These are phyloP conservation scores for Engraulis encrasicolus DNA, from an alignment of 2,113 vertebrate genomes.

Conservation along the genomic window DNA sequence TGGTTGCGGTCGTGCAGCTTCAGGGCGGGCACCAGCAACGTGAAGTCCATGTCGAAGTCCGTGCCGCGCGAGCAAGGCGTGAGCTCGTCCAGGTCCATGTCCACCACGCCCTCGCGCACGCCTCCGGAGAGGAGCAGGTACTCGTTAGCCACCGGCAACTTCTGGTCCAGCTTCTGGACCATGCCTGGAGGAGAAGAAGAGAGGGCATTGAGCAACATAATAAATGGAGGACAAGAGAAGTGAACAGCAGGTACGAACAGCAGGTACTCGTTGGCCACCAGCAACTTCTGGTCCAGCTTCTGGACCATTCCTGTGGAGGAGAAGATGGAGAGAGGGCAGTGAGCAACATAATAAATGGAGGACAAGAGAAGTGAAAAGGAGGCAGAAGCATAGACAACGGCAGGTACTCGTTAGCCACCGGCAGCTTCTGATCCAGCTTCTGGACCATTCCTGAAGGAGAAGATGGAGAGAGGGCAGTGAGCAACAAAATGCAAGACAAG, in stretches of 20 bases:
- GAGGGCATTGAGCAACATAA: no score
- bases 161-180: slow-evolving; percentile 98
- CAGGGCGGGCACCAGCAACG: slow-evolving; percentile 91
- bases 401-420: slow-evolving; percentile 96
- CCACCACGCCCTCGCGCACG: slow-evolving; percentile 94
- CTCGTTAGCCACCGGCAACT: slow-evolving; percentile 96
- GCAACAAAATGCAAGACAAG: no score
- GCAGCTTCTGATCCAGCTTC: slow-evolving; percentile 97
- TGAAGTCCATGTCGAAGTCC: slow-evolving; percentile 98
- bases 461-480: no score
- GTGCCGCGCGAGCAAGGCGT: slow-evolving; percentile 89
- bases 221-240: no score
- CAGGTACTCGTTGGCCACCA: no score
- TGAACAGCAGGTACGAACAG: no score
- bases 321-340: no score
- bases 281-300: no score
- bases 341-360: no score
- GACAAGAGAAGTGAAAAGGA: no score
- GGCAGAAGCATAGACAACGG: no score
- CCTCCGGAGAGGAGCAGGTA: slow-evolving; percentile 93
- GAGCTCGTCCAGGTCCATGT: slow-evolving; percentile 93
- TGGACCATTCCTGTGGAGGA: no score
- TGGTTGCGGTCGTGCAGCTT: slow-evolving; percentile 98
- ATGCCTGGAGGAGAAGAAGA: slow-evolving; percentile 78
- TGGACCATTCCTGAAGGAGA: slow-evolving; percentile 99